These are phyloP conservation scores for Cetoscarus ocellatus DNA, from an alignment of 2,797 vertebrate species.

Conservation along the genomic window DNA sequence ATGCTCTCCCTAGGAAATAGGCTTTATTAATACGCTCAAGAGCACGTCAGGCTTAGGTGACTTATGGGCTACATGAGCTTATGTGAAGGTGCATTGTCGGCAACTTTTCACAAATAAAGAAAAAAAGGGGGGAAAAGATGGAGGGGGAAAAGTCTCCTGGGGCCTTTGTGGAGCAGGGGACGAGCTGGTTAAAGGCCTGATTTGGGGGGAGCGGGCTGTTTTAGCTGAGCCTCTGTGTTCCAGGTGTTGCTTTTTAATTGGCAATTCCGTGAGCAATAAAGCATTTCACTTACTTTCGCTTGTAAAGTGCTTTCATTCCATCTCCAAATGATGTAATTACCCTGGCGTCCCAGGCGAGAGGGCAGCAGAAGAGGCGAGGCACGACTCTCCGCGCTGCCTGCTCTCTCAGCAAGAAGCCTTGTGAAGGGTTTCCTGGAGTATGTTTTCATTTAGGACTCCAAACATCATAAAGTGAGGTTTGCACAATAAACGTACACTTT, in stretches of 20 bases:
- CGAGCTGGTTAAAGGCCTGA: conserved; percentile 38
- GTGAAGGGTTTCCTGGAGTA: conserved; percentile 62
- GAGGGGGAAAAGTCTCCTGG: conserved; percentile 78
- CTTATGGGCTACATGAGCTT: conserved; percentile 70
- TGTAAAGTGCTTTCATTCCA: conserved; percentile 85
- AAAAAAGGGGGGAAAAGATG: conserved; percentile 2
- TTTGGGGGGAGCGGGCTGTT: conserved; percentile 40
- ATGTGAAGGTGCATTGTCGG: conserved; percentile 79
- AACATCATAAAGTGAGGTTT: conserved; percentile 75
- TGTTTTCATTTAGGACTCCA: conserved; percentile 81
- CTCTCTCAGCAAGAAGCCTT: conserved; percentile 65
- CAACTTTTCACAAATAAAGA: conserved; percentile 71
- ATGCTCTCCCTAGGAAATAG: conserved; percentile 71
- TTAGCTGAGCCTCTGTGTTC: conserved; percentile 70
- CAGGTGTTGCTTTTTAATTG: conserved; percentile 89
- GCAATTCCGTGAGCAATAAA: conserved; percentile 84
- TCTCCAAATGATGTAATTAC: conserved; percentile 89
- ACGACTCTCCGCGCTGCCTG: conserved; percentile 38
- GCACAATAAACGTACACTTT: conserved; percentile 73
- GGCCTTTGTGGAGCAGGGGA: conserved; percentile 51
- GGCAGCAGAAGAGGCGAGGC: conserved; percentile 49
- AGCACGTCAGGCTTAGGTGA: conserved; percentile 69
- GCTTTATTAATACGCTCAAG: conserved; percentile 79
- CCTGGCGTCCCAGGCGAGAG: conserved; percentile 66
- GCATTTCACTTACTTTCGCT: conserved; percentile 78